Percentiles rank a stretch among this genome's conserved stretches.
Evolutionary conservation across 2,888 invertebrate genomes (phyloP).

Genomic region (Hirtodrosophila duncani): DNA sequence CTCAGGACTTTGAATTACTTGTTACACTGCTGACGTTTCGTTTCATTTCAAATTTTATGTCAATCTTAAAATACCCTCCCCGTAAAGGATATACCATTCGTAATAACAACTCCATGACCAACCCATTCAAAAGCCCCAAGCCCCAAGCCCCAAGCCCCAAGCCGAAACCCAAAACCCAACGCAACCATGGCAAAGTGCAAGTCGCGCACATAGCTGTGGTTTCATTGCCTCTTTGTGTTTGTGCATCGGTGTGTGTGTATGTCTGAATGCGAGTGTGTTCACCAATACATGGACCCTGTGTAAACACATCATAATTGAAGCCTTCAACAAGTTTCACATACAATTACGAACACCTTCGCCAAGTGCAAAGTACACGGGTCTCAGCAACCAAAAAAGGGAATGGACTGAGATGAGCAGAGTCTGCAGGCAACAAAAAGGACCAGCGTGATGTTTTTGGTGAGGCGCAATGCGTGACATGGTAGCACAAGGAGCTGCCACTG

Average conservation of each 20-base stretch:
- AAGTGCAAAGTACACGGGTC: conserved; percentile 7
- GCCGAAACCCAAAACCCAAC: conserved; percentile 9
- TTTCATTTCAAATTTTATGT: no score
- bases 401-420: not conserved
- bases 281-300: conserved; percentile 11
- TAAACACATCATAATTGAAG: conserved; percentile 69
- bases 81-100: no score
- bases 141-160: not conserved
- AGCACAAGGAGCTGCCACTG: no score
- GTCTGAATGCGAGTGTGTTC: conserved; percentile 6
- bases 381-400: not conserved
- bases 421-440: conserved; percentile 5
- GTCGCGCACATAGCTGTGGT: conserved; percentile 46
- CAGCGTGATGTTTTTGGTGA: conserved; percentile 19
- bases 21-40: no score
- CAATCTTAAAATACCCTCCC: no score
- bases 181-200: conserved; percentile 45
- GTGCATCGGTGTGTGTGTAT: conserved; percentile 7
- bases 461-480: conserved; percentile 8
- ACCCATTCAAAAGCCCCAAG: not conserved
- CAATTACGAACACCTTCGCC: conserved; percentile 46
- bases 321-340: conserved; percentile 71
- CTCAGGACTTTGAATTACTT: no score
- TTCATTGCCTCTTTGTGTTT: conserved; percentile 16
- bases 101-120: no score